Evolutionary conservation across 2,113 vertebrate species (phyloP), one percentile per base, ranked within the genome.

Genomic region (Progne subis): DNA sequence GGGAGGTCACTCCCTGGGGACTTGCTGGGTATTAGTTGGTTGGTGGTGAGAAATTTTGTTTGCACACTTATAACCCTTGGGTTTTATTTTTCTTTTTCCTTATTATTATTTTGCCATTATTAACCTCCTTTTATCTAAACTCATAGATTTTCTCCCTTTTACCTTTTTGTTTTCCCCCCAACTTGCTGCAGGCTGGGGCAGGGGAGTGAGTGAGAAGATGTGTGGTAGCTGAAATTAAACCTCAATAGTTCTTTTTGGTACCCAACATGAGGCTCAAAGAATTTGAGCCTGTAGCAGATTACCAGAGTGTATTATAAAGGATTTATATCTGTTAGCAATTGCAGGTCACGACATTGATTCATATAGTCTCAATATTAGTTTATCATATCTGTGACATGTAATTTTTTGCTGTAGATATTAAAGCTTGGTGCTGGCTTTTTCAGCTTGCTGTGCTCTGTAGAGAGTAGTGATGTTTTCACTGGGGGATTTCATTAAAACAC

Each of bases 151-250:
- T 60, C 14, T 37, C 15, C 53, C 32, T 80, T 53, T 67, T 6
- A 34, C 9, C 4, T n/a, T 59, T 52, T 39, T 29, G 4, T 85
- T 64, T 55, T 6, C 7, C 3, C 6, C 8, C 5, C 29, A 76
- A 0, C 11, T 57, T 86, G 15, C 15, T 31, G 19, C 0, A 0
- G 32, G 6, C 29, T n/a, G 18, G 10, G 21, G 39, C 9, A 14
- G 41, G 3, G 31, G 17, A 67, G 3, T 19, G 14, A 3, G 9
- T 24, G 44, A 65, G 21, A 11, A 14, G 29, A 10, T 28, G 2
- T 25, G 10, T 41, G 21, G 29, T 39, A 10, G 29, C 21, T 75
- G 41, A 64, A 41, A 63, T 60, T 34, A 88, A 88, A 49, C 11
- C 9, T 23, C 0, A 0, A n/a, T n/a, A 37, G 26, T 37, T n/a